phyloP scores from a whole-genome alignment of 2,888 invertebrate species.

The Caenorhabditis becei region DNA sequence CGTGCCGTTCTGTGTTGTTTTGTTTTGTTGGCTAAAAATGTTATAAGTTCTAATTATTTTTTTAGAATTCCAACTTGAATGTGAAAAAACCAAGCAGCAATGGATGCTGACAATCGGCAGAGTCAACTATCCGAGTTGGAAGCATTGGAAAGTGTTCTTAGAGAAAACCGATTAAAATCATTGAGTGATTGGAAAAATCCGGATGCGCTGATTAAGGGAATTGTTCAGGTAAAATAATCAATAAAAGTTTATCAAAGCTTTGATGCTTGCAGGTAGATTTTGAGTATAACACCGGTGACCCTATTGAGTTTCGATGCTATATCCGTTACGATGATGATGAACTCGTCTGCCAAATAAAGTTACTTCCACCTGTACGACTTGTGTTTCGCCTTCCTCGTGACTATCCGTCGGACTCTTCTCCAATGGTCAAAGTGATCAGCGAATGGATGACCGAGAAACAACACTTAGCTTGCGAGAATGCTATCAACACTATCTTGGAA shows the following conservation, averaged over 20 bases:
- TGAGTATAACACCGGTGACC: background rate
- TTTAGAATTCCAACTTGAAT: background rate
- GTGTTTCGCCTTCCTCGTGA: background rate
- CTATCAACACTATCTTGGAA: background rate
- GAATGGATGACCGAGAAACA: conserved; percentile 15
- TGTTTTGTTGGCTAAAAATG: background rate
- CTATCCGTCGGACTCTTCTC: conserved; percentile 3
- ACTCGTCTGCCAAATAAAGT: background rate
- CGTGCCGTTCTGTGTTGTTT: background rate
- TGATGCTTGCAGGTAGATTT: conserved; percentile 6
- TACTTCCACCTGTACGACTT: conserved; percentile 11
- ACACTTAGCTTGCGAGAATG: background rate
- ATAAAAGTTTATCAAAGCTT: background rate
- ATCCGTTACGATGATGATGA: background rate
- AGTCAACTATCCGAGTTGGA: conserved; percentile 4
- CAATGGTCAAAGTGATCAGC: background rate
- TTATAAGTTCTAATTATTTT: background rate
- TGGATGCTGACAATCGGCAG: background rate
- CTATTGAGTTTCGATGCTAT: background rate
- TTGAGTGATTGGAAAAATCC: background rate
- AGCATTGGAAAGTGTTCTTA: conserved; percentile 12
- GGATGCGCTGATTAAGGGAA: background rate
- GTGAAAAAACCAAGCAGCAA: background rate
- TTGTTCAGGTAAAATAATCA: background rate
- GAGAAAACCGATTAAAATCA: background rate